Conservation (phyloP, 2,797 vertebrate species). For the Sparidentex hasta region DNA sequence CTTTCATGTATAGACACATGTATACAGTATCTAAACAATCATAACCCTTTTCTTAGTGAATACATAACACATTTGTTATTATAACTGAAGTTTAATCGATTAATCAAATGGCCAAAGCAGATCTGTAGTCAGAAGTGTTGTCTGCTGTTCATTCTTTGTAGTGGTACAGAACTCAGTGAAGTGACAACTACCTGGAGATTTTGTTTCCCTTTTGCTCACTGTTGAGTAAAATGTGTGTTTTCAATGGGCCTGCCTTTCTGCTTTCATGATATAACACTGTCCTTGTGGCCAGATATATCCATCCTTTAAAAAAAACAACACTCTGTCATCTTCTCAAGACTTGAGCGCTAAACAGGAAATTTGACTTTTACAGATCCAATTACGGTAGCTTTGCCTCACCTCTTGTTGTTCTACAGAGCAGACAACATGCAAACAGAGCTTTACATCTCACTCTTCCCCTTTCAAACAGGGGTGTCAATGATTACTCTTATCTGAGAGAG, state of each 20-base stretch:
- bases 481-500: conserved; percentile 62
- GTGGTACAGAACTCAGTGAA: neutral
- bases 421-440: conserved; percentile 56
- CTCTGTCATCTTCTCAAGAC: conserved; percentile 75
- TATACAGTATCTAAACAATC: neutral
- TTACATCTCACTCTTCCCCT: conserved; percentile 56
- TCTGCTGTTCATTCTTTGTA: conserved; percentile 2
- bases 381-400: conserved; percentile 67
- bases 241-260: conserved; percentile 52
- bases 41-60: neutral
- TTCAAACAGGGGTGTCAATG: conserved; percentile 58
- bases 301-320: conserved; percentile 73
- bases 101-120: conserved; percentile 9
- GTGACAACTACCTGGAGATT: conserved; percentile 26
- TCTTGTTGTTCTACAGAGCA: conserved; percentile 50
- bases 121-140: neutral
- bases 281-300: conserved; percentile 70
- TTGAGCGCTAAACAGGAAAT: conserved; percentile 77
- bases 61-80: neutral
- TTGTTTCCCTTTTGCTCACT: conserved; percentile 45
- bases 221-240: conserved; percentile 52
- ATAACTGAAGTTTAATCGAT: conserved; percentile 1
- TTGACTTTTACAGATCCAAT: conserved; percentile 82
- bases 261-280: conserved; percentile 66
- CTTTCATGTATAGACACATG: neutral